Percentiles rank a stretch among this genome's conserved stretches.
Conservation (phyloP, 2,888 invertebrate genomes). For the Drosophila multiciliata region DNA sequence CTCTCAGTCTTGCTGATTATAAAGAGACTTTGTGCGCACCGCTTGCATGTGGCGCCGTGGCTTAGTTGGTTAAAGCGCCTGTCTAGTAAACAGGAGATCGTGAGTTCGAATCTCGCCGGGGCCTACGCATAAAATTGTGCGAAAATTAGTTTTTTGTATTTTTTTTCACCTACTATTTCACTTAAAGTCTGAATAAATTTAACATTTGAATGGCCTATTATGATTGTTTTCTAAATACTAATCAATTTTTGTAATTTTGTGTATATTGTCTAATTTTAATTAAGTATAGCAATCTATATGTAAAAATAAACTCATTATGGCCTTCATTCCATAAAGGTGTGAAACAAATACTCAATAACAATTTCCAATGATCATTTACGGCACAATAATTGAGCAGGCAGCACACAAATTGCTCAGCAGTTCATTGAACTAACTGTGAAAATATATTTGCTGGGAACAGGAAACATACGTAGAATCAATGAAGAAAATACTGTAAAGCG, state of each 20-base stretch:
- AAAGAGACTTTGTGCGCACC: constrained; percentile 22
- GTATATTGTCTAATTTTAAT: not conserved
- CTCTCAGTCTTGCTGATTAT: constrained; percentile 27
- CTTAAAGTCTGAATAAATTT: not conserved
- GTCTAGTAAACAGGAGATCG: constrained; percentile 85
- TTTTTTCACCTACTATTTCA: not conserved
- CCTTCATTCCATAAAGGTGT: constrained; percentile 45
- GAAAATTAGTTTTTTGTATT: not conserved
- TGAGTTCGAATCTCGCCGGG: constrained; percentile 85
- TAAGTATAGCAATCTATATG: not conserved
- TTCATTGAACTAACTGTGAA: constrained; percentile 65
- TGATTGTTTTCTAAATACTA: not conserved
- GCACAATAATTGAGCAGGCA: constrained; percentile 53
- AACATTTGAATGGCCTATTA: not conserved
- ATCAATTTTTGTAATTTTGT: not conserved
- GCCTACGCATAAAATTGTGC: constrained; percentile 66
- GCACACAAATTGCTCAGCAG: constrained; percentile 55
- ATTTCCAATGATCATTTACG: constrained; percentile 56
- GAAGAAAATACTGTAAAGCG: constrained; percentile 19
- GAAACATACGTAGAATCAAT: constrained; percentile 39
- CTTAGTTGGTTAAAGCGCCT: constrained; percentile 85
- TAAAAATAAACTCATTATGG: constrained; percentile 7
- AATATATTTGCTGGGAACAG: constrained; percentile 26
- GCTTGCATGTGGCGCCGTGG: constrained; percentile 82
- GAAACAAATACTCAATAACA: constrained; percentile 59